Evolutionary conservation across 2,113 vertebrate species (phyloP), one percentile per base, ranked within the genome.

Genomic region (Sinocyclocheilus maitianheensis): DNA sequence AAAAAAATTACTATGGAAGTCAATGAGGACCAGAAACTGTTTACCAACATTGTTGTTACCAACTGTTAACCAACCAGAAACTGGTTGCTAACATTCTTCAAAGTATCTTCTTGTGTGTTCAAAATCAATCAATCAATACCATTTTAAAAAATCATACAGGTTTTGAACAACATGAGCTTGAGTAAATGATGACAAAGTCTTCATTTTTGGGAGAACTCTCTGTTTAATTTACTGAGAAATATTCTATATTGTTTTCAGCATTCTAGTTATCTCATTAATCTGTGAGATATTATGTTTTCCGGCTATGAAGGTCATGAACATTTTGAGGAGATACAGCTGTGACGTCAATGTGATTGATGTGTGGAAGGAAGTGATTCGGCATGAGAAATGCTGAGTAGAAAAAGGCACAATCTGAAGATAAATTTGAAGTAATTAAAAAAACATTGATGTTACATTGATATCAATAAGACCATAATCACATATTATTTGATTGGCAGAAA

Each of bases 281-380:
- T 22, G 37, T 74, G 37, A n/a, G 37, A 43, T 74, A 13, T 43
- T 22, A n/a, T 46, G 7, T 30, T 53, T 51, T 77, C 46, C 0
- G 75, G 43, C 18, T 46, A 30, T 20, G 5, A 40, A 6, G 18
- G 40, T 40, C 11, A 22, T 79, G 11, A 24, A 46, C 12, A 43
- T 24, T 65, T 9, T n/a, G 4, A 65, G 34, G n/a, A 81, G 60
- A 81, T 81, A 67, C 58, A 46, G 40, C 40, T 48, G 18, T 82
- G 81, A 71, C 10, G 20, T 65, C 79, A 30, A 13, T 53, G 6
- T 34, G 46, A 51, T 8, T 34, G 65, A 71, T n/a, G 48, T 13
- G 16, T 30, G 80, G 65, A 82, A 82, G 81, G 81, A 82, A 82
- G 11, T 82, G 63, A 82, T 69, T 69, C 65, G 37, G 43, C 63